phyloP scores from a whole-genome alignment of 2,113 vertebrate genomes.

The Thryonomys swinderianus region DNA sequence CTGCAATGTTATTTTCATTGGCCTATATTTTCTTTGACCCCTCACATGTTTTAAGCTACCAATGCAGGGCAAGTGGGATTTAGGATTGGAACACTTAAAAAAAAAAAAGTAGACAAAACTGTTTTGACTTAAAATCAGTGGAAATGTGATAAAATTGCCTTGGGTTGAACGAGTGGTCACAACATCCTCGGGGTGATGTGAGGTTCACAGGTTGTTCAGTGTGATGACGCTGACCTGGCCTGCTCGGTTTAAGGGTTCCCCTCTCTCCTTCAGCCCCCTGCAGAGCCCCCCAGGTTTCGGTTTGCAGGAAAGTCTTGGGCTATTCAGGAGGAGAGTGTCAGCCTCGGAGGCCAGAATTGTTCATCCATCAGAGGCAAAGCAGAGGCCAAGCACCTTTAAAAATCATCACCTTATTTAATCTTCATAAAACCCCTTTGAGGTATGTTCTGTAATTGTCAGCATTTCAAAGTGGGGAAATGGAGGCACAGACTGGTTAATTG shows the following conservation, averaged over 20 bases:
- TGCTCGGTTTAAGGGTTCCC: background rate
- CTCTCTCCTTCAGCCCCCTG: background rate
- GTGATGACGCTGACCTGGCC: background rate
- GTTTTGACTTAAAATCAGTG: constrained; percentile 60
- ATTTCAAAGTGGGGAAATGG: background rate
- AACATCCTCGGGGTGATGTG: constrained; percentile 18
- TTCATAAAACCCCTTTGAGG: background rate
- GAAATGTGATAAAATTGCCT: constrained; percentile 2
- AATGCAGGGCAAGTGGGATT: constrained; percentile 83
- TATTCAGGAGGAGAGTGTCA: background rate
- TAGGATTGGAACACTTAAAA: constrained; percentile 68
- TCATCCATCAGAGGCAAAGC: background rate
- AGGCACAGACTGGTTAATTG: background rate
- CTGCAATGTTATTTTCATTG: constrained; percentile 90
- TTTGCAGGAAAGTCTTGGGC: background rate
- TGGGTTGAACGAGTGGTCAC: background rate
- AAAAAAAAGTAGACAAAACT: constrained; percentile 40
- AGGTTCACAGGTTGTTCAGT: background rate
- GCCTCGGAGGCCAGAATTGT: background rate
- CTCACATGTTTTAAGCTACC: constrained; percentile 86
- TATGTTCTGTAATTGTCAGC: background rate
- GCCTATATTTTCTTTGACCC: constrained; percentile 89
- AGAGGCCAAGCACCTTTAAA: background rate
- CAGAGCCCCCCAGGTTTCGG: background rate
- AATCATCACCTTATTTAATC: constrained; percentile 40